Conservation (phyloP, 2,797 vertebrate genomes). For the Crax fasciolata region DNA sequence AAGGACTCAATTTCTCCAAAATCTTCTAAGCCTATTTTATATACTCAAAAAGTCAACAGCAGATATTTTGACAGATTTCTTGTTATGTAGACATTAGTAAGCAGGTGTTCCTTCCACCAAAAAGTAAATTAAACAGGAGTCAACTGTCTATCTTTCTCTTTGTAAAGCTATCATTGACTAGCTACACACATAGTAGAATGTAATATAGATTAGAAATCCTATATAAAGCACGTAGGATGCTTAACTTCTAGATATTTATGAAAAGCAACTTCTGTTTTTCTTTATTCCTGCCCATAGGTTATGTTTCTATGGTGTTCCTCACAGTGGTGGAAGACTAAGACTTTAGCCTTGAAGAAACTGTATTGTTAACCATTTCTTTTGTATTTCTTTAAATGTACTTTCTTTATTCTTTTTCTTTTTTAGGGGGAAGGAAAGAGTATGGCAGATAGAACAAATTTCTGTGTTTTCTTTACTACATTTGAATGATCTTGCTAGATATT, state of each 20-base stretch:
- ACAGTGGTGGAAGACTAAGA: background rate
- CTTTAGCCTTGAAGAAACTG: background rate
- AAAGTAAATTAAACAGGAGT: background rate
- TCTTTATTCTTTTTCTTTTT: no score
- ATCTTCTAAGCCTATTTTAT: background rate
- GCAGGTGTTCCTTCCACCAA: background rate
- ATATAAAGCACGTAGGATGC: background rate
- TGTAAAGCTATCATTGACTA: background rate
- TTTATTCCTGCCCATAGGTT: background rate
- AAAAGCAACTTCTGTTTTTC: accelerated
- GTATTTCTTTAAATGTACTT: no score
- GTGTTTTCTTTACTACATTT: background rate
- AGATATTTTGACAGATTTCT: background rate
- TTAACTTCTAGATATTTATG: background rate
- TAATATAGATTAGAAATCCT: background rate
- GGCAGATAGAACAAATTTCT: background rate
- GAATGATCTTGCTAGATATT: background rate
- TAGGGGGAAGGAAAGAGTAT: background rate
- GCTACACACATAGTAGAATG: background rate
- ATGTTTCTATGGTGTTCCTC: background rate
- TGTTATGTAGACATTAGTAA: background rate
- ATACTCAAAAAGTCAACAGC: background rate
- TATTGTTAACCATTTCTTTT: background rate
- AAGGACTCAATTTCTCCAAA: background rate
- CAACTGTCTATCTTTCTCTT: background rate